Conservation (phyloP, 2,888 invertebrate genomes). For the Amphipyra tragopoginis region DNA sequence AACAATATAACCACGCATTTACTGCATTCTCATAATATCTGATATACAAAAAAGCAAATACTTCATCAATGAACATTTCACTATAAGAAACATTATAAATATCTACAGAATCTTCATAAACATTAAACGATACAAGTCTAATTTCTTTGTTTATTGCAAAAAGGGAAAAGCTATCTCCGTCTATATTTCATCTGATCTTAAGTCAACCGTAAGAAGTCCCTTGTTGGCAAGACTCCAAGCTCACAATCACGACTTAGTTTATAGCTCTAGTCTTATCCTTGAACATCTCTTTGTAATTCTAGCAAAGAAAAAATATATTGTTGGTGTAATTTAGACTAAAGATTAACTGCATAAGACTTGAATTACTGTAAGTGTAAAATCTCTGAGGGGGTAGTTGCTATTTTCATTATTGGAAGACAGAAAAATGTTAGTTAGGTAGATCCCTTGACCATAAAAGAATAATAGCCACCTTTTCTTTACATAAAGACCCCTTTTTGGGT, state of each 20-base stretch:
- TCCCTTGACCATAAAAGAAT: too few relatives aligned
- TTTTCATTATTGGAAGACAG: background rate
- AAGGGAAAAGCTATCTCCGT: slow-evolving; percentile 9
- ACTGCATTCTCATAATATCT: too few relatives aligned
- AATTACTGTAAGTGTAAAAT: too few relatives aligned
- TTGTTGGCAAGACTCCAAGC: slow-evolving; percentile 43
- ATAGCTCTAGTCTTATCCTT: slow-evolving; percentile 30
- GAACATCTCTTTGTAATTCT: slow-evolving; percentile 31
- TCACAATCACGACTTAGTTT: slow-evolving; percentile 35
- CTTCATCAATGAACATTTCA: too few relatives aligned
- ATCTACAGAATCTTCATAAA: background rate
- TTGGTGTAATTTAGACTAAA: background rate
- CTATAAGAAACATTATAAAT: background rate
- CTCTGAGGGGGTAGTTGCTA: too few relatives aligned
- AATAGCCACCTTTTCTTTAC: too few relatives aligned
- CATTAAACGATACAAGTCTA: slow-evolving; percentile 5
- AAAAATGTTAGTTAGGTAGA: too few relatives aligned
- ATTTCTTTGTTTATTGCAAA: background rate
- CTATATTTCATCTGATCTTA: slow-evolving; percentile 37
- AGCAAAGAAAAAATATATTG: slow-evolving; percentile 6
- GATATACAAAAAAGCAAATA: too few relatives aligned
- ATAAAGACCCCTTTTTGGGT: too few relatives aligned
- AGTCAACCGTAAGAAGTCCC: slow-evolving; percentile 32
- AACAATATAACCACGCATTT: too few relatives aligned
- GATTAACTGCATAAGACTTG: background rate